Base-by-base conservation (phyloP, 2,888 invertebrate genomes). In the Macaria liturata region DNA sequence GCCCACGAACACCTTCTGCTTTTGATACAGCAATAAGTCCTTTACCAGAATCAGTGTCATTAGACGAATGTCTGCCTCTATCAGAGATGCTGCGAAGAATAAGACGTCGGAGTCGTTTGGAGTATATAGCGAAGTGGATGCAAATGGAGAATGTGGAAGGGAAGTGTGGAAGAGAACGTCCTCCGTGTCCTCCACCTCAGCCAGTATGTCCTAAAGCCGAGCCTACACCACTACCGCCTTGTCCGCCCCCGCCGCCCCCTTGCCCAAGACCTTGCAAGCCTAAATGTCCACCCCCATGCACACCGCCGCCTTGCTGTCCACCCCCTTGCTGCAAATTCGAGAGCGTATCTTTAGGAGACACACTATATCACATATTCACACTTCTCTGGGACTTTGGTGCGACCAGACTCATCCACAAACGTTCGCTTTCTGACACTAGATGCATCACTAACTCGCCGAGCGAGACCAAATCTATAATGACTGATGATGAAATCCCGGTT, bases 51-150 rank as follows among this genome's bases (percentile, higher is more conserved):
- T 20, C 42, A 32, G 9, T 20, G 9, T 32, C 46, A 32, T 4
- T 57, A 9, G 59, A 71, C 4, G 57, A 64, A 20, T 62, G 70
- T 0, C 5, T 81, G 1, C 58, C 82, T 0, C 70, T 88, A 3
- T 76, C 83, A 5, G 76, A 83, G 55, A 62, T 88, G 39, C 57
- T 88, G n/a, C 72, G 54, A 30, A 70, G 69, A 46, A 81, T 87
- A 1, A 72, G 83, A 39, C 62, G 73, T 42, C 76, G 76, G 1
- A 84, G 72, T 49, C 70, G 69, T 0, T 39, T 77, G 7, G 68
- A 78, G 45, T 64, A 64, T 9, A 61, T 59, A 4, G 63, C 62
- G 5, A 51, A 5, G 4, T 54, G 52, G 2, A 54, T 61, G 4
- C 45, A 66, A 40, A 53, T 67, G 3, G 66, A 75, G 3, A 59